A percentile compares a stretch with the other conserved stretches of the same genome.
Evolutionary conservation across 2,888 invertebrate species (phyloP).

Genomic region (Andrena dorsata): DNA sequence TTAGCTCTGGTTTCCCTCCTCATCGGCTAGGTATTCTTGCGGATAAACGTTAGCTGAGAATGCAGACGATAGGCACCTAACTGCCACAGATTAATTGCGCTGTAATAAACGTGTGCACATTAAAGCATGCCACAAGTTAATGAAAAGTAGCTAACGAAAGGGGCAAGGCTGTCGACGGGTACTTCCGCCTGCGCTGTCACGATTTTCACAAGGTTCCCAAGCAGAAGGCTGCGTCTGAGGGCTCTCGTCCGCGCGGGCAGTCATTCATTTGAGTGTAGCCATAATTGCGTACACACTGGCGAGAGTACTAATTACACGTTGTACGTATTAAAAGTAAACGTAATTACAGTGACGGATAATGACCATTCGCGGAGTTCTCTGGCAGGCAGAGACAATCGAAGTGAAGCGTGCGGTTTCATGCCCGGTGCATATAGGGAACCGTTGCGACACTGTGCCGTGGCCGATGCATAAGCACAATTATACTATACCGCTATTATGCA

Average conservation of each 20-base stretch:
- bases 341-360: conserved; percentile 33
- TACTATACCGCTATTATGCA: conserved; percentile 7
- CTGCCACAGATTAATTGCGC: background rate
- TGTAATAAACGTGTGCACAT: background rate
- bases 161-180: background rate
- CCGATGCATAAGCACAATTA: conserved; percentile 15
- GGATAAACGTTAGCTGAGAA: no score
- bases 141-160: conserved; percentile 4
- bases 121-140: background rate
- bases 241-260: background rate
- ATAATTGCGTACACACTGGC: conserved; percentile 3
- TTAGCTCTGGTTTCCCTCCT: no score
- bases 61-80: background rate
- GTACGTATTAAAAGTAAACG: conserved; percentile 24
- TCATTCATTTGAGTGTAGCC: background rate
- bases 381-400: conserved; percentile 19
- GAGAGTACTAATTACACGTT: conserved; percentile 14
- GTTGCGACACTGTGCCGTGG: conserved; percentile 22
- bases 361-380: conserved; percentile 10
- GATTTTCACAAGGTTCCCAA: background rate
- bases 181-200: background rate
- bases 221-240: background rate
- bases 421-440: background rate
- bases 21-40: no score
- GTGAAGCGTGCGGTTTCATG: conserved; percentile 3